A percentile compares a stretch with the other conserved stretches of the same genome.
Evolutionary conservation across 2,888 invertebrate species (phyloP).

Genomic region (Tetanocera ferruginea): DNA sequence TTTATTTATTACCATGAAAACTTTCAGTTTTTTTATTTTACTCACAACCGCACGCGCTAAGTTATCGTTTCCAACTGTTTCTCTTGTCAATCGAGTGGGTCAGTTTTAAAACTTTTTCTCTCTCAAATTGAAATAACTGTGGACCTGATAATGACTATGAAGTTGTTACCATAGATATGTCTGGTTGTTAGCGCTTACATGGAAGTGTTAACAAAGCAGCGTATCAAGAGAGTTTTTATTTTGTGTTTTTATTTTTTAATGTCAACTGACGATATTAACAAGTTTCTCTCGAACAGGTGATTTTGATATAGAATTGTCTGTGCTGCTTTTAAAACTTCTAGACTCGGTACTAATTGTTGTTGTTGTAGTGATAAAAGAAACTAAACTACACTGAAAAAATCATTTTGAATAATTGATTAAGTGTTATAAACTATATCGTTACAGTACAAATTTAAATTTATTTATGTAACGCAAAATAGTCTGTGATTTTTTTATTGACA

Average conservation of each 20-base stretch:
- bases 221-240: not conserved
- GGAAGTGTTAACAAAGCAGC: not conserved
- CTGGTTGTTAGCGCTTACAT: not conserved
- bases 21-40: conserved; percentile 21
- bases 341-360: too few species aligned
- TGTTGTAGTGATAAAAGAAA: too few species aligned
- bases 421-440: too few species aligned
- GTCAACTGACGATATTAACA: not conserved
- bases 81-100: conserved; percentile 23
- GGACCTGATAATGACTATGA: not conserved
- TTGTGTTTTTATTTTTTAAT: not conserved
- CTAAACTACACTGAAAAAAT: too few species aligned
- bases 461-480: too few species aligned
- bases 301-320: not conserved
- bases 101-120: conserved; percentile 39
- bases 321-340: not conserved
- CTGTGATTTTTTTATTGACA: too few species aligned
- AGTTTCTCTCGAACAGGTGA: not conserved
- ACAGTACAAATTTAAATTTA: too few species aligned
- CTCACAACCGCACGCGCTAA: conserved; percentile 36
- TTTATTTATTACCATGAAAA: not conserved
- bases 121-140: not conserved
- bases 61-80: conserved; percentile 44
- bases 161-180: not conserved
- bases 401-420: too few species aligned